Base-by-base conservation (phyloP, 2,797 vertebrate species). In the Bufotes viridis region DNA sequence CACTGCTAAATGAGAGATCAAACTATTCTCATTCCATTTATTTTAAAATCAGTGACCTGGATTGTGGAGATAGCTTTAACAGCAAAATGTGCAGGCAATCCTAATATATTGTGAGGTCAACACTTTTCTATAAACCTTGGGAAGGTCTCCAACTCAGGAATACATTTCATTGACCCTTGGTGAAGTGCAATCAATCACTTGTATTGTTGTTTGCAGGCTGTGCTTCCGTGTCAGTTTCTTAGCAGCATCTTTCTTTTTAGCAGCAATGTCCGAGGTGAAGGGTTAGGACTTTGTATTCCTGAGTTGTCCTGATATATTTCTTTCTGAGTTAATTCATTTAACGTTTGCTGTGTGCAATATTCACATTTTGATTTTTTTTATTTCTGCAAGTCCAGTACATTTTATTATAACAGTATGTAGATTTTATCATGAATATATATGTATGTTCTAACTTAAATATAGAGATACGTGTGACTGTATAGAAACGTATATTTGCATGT, bases 111-210 rank as follows among this genome's bases (percentile, higher is more conserved):
- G 78, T 60, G 29, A 24, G 65, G 78, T 72, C 60, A 87, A 72
- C 15, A 70, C 78, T 72, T 80, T 79, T 86, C 76, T 86, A 80
- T 79, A 79, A 79, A 80, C 70, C 65, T 81, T 81, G 13, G 24
- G 63, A 81, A 42, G 63, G 74, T 87, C 65, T 87, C 61, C 29
- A 87, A 60, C 24, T 58, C 63, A 70, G 78, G 85, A 72, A 81
- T 87, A 87, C 15, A 87, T 87, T 87, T n/a, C 51, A 81, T 87
- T 87, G 65, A 87, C 78, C 85, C 78, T n/a, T 81, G 20, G 17
- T 81, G 65, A 87, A 87, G 65, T 72, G 20, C 67, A 87, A 87
- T 80, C 22, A 65, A 81, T 81, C 78, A 87, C 26, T 10, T 24
- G 63, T 49, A 81, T 87, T 22, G 18, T 34, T 60, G 55, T 53